These are phyloP conservation scores for Orthonevra nobilis DNA, from an alignment of 2,888 invertebrate genomes.

Conservation along the genomic window DNA sequence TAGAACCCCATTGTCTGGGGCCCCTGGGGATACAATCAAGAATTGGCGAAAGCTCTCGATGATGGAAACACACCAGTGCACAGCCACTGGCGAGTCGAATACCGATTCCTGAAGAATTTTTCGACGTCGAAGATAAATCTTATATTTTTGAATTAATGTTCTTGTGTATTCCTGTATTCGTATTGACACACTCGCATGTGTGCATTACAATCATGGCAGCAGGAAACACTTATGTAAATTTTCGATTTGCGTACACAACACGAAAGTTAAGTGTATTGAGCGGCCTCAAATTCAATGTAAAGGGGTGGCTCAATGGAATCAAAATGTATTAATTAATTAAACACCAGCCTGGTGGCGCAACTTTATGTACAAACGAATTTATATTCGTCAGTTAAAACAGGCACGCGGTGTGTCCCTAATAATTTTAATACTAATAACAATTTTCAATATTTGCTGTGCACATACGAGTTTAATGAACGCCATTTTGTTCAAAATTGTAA, in stretches of 20 bases:
- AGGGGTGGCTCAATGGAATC: not conserved
- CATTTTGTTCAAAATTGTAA: no score
- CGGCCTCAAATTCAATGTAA: constrained; percentile 1
- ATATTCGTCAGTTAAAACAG: not conserved
- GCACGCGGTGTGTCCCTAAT: not conserved
- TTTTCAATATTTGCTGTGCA: constrained; percentile 14
- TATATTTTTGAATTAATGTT: no score
- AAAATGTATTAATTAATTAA: constrained; percentile 7
- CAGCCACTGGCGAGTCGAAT: no score
- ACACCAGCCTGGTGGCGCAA: not conserved
- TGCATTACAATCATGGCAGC: no score
- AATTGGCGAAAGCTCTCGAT: no score
- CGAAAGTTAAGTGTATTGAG: constrained; percentile 2
- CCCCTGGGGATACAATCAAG: no score
- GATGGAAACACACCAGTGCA: no score
- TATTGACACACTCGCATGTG: no score
- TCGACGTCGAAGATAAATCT: no score
- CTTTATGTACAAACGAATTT: constrained; percentile 1
- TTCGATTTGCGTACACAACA: not conserved
- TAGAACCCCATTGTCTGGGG: no score
- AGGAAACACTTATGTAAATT: not conserved
- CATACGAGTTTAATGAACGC: constrained; percentile 16
- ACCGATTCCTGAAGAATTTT: no score
- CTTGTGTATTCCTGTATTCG: no score
- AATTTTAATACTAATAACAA: not conserved